phyloP scores from a whole-genome alignment of 2,797 vertebrate species.

The Gymnodraco acuticeps region DNA sequence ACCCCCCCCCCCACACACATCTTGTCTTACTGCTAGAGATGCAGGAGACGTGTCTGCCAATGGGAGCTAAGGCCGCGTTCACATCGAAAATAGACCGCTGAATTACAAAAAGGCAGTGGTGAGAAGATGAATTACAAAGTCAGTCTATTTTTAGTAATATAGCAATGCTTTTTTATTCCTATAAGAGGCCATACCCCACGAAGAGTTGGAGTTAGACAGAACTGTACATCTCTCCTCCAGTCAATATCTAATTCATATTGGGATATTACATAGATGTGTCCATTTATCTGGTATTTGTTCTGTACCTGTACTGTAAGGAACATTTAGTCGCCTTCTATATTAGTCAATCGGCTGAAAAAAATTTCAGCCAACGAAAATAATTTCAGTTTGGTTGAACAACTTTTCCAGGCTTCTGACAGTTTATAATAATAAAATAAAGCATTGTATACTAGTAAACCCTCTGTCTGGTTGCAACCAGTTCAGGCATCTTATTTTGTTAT shows the following conservation, averaged over 20 bases:
- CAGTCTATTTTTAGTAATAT: constrained; percentile 12
- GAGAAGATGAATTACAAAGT: constrained; percentile 17
- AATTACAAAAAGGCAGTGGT: constrained; percentile 22
- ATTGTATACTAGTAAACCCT: background rate
- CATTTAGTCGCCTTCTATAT: background rate
- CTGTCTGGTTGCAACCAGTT: background rate
- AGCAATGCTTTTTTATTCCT: background rate
- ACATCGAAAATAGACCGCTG: constrained; percentile 52
- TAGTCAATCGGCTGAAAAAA: too few species aligned
- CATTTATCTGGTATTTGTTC: background rate
- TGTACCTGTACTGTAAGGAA: background rate
- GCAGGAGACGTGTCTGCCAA: constrained; percentile 58
- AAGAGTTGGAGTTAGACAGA: background rate
- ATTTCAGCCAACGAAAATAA: too few species aligned
- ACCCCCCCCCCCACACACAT: background rate
- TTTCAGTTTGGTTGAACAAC: too few species aligned
- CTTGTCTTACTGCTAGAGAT: constrained; percentile 67
- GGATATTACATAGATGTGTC: background rate
- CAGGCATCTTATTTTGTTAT: too few species aligned
- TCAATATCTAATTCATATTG: background rate
- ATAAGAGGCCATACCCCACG: background rate
- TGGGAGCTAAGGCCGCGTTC: constrained; percentile 55
- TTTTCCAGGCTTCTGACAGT: background rate
- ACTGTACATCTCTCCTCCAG: background rate
- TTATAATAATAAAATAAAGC: background rate